Conservation (phyloP, 2,113 vertebrate species). For the Brachionichthys hirsutus region DNA sequence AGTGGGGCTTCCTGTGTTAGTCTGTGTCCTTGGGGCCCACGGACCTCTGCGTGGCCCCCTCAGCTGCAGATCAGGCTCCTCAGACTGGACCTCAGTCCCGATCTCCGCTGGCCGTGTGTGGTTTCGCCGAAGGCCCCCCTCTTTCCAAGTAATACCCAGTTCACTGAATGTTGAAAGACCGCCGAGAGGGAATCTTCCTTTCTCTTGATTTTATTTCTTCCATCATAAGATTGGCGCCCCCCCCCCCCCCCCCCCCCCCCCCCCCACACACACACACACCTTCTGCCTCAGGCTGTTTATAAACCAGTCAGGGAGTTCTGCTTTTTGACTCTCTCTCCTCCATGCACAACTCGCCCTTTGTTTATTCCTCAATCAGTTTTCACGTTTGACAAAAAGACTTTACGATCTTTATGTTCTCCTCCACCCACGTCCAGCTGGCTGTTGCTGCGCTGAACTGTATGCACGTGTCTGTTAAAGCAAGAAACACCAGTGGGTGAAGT, state of each 20-base stretch:
- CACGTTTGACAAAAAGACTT: conserved; percentile 68
- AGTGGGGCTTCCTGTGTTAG: conserved; percentile 70
- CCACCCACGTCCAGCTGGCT: conserved; percentile 36
- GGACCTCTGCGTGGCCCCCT: conserved; percentile 67
- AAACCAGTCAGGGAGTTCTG: conserved; percentile 54
- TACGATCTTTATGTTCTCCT: conserved; percentile 62
- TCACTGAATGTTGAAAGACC: conserved; percentile 48
- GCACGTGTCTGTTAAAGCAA: conserved; percentile 50
- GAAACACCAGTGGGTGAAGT: conserved; percentile 32
- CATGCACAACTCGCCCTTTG: conserved; percentile 46
- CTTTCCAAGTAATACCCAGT: conserved; percentile 60
- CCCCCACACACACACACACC: too few relatives aligned
- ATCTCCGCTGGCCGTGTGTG: conserved; percentile 70
- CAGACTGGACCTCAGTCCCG: conserved; percentile 57
- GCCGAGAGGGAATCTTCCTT: conserved; percentile 65
- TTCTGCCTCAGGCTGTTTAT: conserved; percentile 63
- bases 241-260: too few relatives aligned
- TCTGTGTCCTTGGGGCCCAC: conserved; percentile 68
- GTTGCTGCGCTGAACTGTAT: conserved; percentile 47
- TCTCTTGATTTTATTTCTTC: conserved; percentile 50
- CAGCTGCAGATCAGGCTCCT: conserved; percentile 57
- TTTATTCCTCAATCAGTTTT: conserved; percentile 66
- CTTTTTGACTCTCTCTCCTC: conserved; percentile 64
- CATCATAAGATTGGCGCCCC: conserved; percentile 69
- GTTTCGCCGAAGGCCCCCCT: conserved; percentile 67